Base-by-base conservation (phyloP, 2,888 invertebrate genomes). In the Lasius platythorax region DNA sequence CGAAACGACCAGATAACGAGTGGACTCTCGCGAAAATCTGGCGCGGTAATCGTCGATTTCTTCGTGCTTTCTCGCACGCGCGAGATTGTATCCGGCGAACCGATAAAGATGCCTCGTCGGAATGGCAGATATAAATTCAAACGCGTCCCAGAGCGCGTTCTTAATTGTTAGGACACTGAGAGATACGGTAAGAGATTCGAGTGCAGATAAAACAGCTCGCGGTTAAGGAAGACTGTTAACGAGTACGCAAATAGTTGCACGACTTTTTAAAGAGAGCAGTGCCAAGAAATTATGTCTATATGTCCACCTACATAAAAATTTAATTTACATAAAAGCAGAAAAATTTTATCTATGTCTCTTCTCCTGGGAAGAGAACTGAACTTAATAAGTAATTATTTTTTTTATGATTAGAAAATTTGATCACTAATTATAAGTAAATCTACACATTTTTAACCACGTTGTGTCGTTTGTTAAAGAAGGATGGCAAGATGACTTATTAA, bases 1-100 rank as follows among this genome's bases (percentile, higher is more conserved):
- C 82, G 58, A 82, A 89, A 88, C 79, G 81, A 79, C 33, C 66
- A 83, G 86, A 64, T 85, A 89, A 89, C 86, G 88, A 89, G 89
- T 37, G 66, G 73, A 33, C 76, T 85, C 37, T 30, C 61, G 37
- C 43, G 82, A 40, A 79, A 74, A 83, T 78, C 78, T 66, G 64
- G 64, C 56, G 76, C 72, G 43, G 70, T 82, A 66, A 73, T 64
- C 56, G 58, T 63, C 70, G 37, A 64, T 82, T 61, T 83, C 67
- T 83, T 73, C 67, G 46, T 61, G 3, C 37, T 64, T 63, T 33
- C 43, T 40, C 37, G n/a, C 56, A 8, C n/a, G 18, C 64, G 8
- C 28, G 67, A 68, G 28, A 67, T 76, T 68, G 37, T 68, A 75
- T 68, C 61, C 63, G 79, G 74, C 58, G 74, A 86, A 76, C 61